Evolutionary conservation across 2,888 invertebrate genomes (phyloP), one percentile per base, ranked within the genome.

Genomic region (Athalia circularis): DNA sequence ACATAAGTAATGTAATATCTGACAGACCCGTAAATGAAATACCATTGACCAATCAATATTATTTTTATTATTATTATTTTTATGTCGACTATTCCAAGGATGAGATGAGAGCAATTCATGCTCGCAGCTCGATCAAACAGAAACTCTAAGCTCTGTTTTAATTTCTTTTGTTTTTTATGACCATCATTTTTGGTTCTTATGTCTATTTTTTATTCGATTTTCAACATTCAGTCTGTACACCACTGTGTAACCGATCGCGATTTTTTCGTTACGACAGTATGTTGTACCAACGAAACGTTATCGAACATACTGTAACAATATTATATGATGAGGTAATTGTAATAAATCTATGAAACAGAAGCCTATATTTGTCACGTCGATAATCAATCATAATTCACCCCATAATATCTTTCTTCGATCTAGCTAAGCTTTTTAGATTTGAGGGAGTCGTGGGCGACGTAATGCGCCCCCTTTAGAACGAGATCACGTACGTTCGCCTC

Each of bases 401-500:
- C 13, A 29, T 61, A 8, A 29, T 5, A 11, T 64, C 11, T 45
- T 11, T n/a, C n/a, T 43, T 43, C 29, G 43, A 43, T 62, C 4
- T 6, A 0, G 15, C 50, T 15, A n/a, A 15, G 3, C 5, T 67
- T 72, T 72, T 47, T 57, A 72, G n/a, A 45, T 72, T 45, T 72
- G 15, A 72, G 57, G 57, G 43, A 59, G 59, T 43, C 72, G 72
- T 72, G 72, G 72, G 72, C 72, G 72, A 72, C 72, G 7, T n/a
- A 11, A 7, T 45, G 57, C 72, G 72, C 57, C 72, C 47, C 72
- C 59, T 47, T 43, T 57, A 57, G 72, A 72, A 72, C 62, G 75
- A 75, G 75, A 75, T 75, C 75, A 75, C 75, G 75, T 61, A 75
- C 75, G 75, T 29, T 75, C n/a, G 62, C 45, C 75, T 75, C 43